Evolutionary conservation across 2,797 vertebrate species (phyloP).

Genomic region (Glyptemys insculpta): DNA sequence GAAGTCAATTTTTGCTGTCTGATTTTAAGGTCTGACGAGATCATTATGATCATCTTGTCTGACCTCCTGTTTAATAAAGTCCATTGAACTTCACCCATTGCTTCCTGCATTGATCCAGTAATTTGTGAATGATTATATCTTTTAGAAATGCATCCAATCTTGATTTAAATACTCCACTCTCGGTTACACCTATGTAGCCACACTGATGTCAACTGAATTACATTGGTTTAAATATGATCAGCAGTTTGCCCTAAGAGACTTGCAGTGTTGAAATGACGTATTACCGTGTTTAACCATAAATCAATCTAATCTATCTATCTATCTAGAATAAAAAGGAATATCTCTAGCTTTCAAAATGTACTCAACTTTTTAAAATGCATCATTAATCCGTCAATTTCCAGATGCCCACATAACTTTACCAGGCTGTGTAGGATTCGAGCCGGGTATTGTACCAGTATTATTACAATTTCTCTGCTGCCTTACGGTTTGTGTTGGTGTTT

Average conservation of each 20-base stretch:
- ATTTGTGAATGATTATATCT: background rate
- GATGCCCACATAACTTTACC: conserved; percentile 17
- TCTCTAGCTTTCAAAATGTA: conserved; percentile 10
- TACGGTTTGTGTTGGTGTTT: background rate
- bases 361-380: background rate
- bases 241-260: background rate
- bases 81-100: conserved; percentile 14
- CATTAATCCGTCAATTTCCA: background rate
- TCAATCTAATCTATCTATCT: background rate
- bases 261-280: background rate
- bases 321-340: conserved; percentile 19
- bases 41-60: background rate
- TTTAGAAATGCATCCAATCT: conserved; percentile 6
- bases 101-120: conserved; percentile 36
- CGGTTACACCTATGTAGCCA: background rate
- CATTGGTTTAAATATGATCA: background rate
- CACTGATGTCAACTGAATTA: background rate
- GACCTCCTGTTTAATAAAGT: conserved; percentile 29
- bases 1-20: background rate
- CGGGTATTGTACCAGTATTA: background rate
- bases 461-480: conserved; percentile 22
- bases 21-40: background rate
- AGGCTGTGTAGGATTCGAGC: background rate
- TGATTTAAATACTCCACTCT: background rate
- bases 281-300: background rate